Evolutionary conservation across 2,888 invertebrate species (phyloP), one percentile per base, ranked within the genome.

Genomic region (Andrena minutula): DNA sequence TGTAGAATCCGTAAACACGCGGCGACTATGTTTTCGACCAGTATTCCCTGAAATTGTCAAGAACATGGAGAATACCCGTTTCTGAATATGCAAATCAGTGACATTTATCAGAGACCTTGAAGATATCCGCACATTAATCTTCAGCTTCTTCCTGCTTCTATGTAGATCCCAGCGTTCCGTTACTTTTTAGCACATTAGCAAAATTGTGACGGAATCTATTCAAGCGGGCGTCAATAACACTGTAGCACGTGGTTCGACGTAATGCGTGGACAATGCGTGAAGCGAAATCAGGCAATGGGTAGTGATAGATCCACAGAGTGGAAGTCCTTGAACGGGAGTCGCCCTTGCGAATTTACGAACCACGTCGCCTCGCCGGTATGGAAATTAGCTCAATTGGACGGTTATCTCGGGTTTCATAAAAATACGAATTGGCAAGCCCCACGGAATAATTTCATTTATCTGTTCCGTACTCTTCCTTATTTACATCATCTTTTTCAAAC

Each of bases 351-450:
- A 66, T 66, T 76, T 20, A 71, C 66, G 77, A 77, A 61, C 66
- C 35, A 56, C 79, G 79, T 35, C 66, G 71, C 53, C 47, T 71
- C 65, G 70, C 60, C 51, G 23, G 79, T 80, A 80, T 80, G 79
- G 79, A 80, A 80, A 80, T 80, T 80, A 77, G 77, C 71, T 80
- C 77, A 61, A 77, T 80, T 61, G 79, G 66, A 53, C 51, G 60
- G 61, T 53, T 71, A 66, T 53, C 71, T 49, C 23, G 60, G 32
- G 53, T 80, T 77, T 80, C 79, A 63, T 41, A 77, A 77, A 80
- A 79, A 71, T 66, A 66, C n/a, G 49, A 49, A 5, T 8, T 66
- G 10, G n/a, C 58, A 47, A 64, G 26, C 30, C 16, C 66, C 66
- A 66, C 61, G 70, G 77, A 61, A 66, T 28, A 26, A 71, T 64